These are phyloP conservation scores for Scophthalmus maximus DNA, from an alignment of 2,113 vertebrate species.

Conservation along the genomic window DNA sequence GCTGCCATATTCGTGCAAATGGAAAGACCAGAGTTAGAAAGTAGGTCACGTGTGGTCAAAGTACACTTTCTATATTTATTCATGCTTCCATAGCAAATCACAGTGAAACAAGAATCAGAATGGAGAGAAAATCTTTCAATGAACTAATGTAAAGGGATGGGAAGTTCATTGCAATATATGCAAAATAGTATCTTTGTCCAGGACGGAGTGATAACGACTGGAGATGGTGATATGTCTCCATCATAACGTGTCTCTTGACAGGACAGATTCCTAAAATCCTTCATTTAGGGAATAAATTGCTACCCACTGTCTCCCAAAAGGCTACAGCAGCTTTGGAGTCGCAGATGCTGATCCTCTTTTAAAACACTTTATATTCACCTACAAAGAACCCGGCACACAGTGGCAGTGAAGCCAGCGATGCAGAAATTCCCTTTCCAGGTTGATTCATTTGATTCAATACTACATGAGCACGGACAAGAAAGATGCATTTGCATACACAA, in stretches of 20 bases:
- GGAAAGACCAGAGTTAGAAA: no score
- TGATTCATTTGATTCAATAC: slow-evolving; percentile 26
- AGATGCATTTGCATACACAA: neutral
- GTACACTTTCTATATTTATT: neutral
- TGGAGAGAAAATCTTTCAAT: neutral
- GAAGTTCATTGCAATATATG: neutral
- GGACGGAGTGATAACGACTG: neutral
- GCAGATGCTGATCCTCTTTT: no score
- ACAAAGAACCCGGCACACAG: slow-evolving; percentile 1
- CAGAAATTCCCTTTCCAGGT: slow-evolving; percentile 37
- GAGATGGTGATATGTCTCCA: no score
- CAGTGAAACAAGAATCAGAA: no score
- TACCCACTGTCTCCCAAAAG: no score
- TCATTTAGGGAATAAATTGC: no score
- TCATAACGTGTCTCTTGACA: no score
- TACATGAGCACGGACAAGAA: neutral
- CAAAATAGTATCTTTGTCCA: neutral
- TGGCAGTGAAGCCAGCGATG: slow-evolving; percentile 8
- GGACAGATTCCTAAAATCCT: no score
- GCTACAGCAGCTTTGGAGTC: no score
- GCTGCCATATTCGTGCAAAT: no score
- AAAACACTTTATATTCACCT: neutral
- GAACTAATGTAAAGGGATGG: neutral
- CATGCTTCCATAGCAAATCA: neutral
- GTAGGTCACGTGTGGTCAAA: no score